phyloP scores from a whole-genome alignment of 2,113 vertebrate genomes.

The Ivindomyrus marchei region DNA sequence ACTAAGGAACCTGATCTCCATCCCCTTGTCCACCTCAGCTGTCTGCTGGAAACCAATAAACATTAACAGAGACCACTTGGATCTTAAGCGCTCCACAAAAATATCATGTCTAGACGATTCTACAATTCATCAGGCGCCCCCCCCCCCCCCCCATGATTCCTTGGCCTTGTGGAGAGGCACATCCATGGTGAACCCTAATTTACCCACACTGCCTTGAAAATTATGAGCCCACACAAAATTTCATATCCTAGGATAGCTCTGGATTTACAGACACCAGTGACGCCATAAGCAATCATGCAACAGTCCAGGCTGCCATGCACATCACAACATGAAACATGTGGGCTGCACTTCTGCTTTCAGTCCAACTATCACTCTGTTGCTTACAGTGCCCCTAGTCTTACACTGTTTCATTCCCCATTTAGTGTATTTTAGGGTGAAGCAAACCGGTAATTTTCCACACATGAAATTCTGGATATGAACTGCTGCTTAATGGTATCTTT shows the following conservation, averaged over 20 bases:
- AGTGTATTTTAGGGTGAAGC: background rate
- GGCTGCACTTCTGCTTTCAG: background rate
- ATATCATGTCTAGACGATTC: conserved; percentile 31
- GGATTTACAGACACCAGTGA: background rate
- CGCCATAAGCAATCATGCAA: background rate
- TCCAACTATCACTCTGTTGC: background rate
- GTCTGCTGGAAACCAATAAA: conserved; percentile 32
- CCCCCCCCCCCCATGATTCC: background rate
- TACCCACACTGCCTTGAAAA: conserved; percentile 35
- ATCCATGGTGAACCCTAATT: conserved; percentile 21
- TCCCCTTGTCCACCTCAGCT: conserved; percentile 16
- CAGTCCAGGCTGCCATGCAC: background rate
- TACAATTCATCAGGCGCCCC: conserved; percentile 28
- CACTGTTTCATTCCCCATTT: background rate
- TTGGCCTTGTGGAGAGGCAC: conserved; percentile 19
- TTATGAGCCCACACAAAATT: conserved; percentile 24
- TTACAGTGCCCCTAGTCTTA: background rate
- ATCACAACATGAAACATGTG: background rate
- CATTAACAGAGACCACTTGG: conserved; percentile 30
- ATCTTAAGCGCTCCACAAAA: conserved; percentile 32
- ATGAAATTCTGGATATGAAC: background rate
- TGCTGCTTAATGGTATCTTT: background rate
- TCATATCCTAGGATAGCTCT: background rate
- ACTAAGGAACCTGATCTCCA: conserved; percentile 20
- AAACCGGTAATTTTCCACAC: background rate